Conservation (phyloP, 2,888 invertebrate species). For the Amblyjoppa fuscipennis region DNA sequence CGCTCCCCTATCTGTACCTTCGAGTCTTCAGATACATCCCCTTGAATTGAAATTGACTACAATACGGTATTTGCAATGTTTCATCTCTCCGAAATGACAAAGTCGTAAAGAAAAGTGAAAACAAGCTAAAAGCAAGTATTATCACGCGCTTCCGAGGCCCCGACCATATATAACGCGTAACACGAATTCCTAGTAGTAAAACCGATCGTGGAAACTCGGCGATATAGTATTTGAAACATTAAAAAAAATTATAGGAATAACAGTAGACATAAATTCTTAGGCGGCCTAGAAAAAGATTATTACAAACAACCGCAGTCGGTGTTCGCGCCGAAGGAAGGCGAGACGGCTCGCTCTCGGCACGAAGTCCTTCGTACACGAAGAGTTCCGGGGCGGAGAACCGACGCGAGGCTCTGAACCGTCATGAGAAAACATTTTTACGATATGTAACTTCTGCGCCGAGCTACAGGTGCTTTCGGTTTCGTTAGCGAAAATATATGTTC, state of each 20-base stretch:
- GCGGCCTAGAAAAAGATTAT: neutral
- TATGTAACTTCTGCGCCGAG: neutral
- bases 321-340: neutral
- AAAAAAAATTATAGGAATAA: neutral
- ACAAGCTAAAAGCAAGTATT: neutral
- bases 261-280: neutral
- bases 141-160: neutral
- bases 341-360: neutral
- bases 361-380: neutral
- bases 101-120: conserved; percentile 8
- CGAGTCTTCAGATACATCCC: neutral
- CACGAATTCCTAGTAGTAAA: conserved; percentile 7
- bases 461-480: conserved; percentile 20
- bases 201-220: neutral
- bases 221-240: neutral
- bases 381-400: neutral
- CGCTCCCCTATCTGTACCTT: neutral
- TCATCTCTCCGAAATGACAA: neutral
- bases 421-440: neutral
- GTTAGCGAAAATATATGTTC: conserved; percentile 13
- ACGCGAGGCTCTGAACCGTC: neutral
- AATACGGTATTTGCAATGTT: neutral
- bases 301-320: neutral
- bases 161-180: neutral
- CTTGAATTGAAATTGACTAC: neutral